Conservation (phyloP, 2,113 vertebrate genomes). For the Hippoglossus stenolepis region DNA sequence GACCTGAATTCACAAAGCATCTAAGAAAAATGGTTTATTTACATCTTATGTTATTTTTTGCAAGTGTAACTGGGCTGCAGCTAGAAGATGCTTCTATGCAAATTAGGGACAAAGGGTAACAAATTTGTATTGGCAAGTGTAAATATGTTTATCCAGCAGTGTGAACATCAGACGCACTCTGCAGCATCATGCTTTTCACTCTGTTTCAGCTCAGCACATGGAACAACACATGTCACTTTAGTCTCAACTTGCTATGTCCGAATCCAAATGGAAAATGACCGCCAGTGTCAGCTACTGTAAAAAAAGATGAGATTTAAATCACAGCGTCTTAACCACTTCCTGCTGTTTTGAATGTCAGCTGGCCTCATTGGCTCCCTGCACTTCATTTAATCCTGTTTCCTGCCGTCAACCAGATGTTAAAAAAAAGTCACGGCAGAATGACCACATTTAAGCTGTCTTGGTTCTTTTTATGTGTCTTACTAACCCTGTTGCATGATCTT, state of each 20-base stretch:
- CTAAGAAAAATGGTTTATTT: neutral
- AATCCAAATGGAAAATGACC: neutral
- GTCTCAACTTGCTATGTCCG: neutral
- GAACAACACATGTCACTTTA: neutral
- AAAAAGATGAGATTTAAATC: neutral
- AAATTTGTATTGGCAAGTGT: neutral
- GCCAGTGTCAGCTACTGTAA: neutral
- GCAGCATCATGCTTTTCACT: no score
- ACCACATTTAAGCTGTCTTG: neutral
- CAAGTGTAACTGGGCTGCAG: constrained; percentile 33
- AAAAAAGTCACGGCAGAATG: neutral
- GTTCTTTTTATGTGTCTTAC: neutral
- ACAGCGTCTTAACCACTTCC: neutral
- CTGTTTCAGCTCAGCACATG: no score
- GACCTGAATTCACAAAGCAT: constrained; percentile 28
- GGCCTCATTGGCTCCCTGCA: neutral
- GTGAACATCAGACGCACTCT: no score
- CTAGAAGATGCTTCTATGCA: constrained; percentile 39
- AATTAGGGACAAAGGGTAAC: neutral
- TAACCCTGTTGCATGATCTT: neutral
- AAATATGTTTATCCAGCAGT: neutral
- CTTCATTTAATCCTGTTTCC: neutral
- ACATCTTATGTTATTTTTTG: constrained; percentile 39
- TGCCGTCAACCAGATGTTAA: neutral
- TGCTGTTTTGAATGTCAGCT: neutral